These are phyloP conservation scores for Menidia beryllina DNA, from an alignment of 2,113 vertebrate species.

Conservation along the genomic window DNA sequence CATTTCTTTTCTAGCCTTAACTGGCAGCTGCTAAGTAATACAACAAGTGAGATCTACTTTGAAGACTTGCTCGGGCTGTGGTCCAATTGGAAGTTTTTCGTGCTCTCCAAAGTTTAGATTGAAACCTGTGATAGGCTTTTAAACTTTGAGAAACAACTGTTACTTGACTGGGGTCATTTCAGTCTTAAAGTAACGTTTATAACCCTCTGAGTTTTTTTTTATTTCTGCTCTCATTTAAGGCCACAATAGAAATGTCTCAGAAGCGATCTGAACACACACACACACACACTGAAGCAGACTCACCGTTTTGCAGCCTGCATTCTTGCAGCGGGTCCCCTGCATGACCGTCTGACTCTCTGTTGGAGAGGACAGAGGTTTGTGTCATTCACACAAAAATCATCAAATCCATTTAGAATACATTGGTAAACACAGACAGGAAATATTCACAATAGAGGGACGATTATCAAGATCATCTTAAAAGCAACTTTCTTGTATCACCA, in stretches of 20 bases:
- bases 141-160: neutral
- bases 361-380: neutral
- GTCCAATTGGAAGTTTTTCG: neutral
- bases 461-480: too few relatives aligned
- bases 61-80: neutral
- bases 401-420: neutral
- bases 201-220: neutral
- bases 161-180: neutral
- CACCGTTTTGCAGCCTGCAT: conserved; percentile 90
- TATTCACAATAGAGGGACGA: neutral
- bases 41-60: neutral
- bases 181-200: neutral
- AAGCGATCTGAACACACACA: neutral
- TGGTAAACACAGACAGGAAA: neutral
- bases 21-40: neutral
- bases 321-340: conserved; percentile 89
- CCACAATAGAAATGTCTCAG: too few relatives aligned
- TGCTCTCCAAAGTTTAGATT: too few relatives aligned
- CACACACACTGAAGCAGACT: conserved; percentile 64
- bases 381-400: too few relatives aligned
- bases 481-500: too few relatives aligned
- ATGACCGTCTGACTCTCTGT: conserved; percentile 69
- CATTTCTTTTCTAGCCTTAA: neutral
- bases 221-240: too few relatives aligned
- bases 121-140: too few relatives aligned